Evolutionary conservation across 2,797 vertebrate genomes (phyloP).

Genomic region (Chrysocyon brachyurus): DNA sequence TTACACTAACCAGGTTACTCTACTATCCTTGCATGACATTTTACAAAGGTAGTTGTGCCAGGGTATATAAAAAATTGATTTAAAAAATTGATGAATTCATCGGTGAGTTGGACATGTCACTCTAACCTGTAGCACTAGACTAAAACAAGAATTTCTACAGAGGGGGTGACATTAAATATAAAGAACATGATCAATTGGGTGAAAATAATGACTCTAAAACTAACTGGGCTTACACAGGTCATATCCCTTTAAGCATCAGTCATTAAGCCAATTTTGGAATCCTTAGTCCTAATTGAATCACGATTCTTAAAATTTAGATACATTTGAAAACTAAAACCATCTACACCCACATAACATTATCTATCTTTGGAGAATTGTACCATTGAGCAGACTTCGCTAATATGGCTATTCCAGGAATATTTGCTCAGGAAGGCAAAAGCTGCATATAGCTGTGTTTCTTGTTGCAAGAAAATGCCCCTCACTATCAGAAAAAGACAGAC

Average conservation of each 20-base stretch:
- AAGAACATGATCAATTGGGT: not conserved
- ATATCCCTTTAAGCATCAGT: not conserved
- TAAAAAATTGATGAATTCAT: not conserved
- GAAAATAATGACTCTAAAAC: not conserved
- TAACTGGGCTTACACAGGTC: not conserved
- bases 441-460: not conserved
- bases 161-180: not conserved
- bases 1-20: not conserved
- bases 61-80: not conserved
- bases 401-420: not conserved
- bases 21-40: not conserved
- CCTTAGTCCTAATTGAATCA: conserved; percentile 10
- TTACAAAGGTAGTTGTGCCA: not conserved
- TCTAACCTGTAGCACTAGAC: not conserved
- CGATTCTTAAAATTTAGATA: not conserved
- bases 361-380: not conserved
- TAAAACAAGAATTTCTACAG: not conserved
- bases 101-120: not conserved
- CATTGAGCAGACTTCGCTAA: not conserved
- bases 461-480: not conserved
- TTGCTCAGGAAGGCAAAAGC: not conserved
- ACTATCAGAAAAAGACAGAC: not conserved
- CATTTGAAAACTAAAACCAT: not conserved
- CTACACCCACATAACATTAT: not conserved
- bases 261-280: not conserved